Base-by-base conservation (phyloP, 2,888 invertebrate species). In the Spodoptera picta region DNA sequence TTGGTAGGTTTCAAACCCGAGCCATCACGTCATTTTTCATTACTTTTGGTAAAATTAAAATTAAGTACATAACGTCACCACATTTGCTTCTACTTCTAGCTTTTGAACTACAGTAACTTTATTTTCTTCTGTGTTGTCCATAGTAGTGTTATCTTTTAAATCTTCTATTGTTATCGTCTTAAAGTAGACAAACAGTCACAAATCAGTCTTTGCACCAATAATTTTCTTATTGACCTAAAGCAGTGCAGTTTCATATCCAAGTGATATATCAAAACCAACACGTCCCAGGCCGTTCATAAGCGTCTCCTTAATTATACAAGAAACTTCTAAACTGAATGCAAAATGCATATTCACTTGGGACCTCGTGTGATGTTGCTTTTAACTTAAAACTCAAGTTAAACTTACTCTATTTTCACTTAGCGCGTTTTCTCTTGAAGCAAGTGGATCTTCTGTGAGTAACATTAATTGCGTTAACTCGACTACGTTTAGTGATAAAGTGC, bases 341-440 rank as follows among this genome's bases (percentile, higher is more conserved):
- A 69, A 69, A 61, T 57, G 63, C 70, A 53, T 61, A 69, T 44
- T 9, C 60, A 46, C 72, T 42, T 48, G 65, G 53, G 72, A 47
- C 42, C 41, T 19, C 27, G 41, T 56, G 51, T 71, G 72, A 75
- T 71, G 71, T 63, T 64, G 58, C 75, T 75, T 63, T 70, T 71
- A 63, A 75, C 53, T 75, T 43, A 44, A 69, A 63, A 75, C 53
- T 75, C 46, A 44, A 69, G 53, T 61, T 69, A 54, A 61, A 61
- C 50, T 62, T 51, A 49, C 43, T 70, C 49, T 69, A 57, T 69
- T 70, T 75, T 69, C 75, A 70, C 69, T 70, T 61, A 75, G 44
- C 41, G 41, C 55, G 48, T 61, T 68, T 68, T 52, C 70, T 74
- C 74, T 55, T 43, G 62, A 31, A 48, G 59, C 36, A 43, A 56